These are phyloP conservation scores for Vireo griseus DNA, from an alignment of 2,797 vertebrate species.

Conservation along the genomic window DNA sequence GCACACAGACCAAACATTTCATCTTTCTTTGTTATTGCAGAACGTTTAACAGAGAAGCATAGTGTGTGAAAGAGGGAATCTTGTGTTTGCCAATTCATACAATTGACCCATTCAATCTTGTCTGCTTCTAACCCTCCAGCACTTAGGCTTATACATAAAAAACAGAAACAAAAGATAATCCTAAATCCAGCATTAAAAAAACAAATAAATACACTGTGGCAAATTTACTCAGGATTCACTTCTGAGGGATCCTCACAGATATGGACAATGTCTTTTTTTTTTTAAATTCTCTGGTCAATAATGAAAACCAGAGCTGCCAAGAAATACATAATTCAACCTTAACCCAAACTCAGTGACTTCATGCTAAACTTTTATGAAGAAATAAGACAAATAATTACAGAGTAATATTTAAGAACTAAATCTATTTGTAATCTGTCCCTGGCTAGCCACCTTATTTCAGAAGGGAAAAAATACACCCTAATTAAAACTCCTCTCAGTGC, in stretches of 20 bases:
- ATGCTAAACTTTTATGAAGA: conserved; percentile 1
- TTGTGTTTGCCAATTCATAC: not conserved
- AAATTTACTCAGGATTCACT: not conserved
- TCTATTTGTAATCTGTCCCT: not conserved
- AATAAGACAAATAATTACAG: conserved; percentile 11
- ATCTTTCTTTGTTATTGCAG: conserved; percentile 24
- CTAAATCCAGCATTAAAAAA: not conserved
- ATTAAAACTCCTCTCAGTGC: not conserved
- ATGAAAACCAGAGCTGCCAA: not conserved
- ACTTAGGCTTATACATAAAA: not conserved
- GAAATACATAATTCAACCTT: not conserved
- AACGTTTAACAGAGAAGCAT: not conserved
- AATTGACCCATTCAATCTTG: conserved; percentile 28
- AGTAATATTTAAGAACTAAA: not conserved
- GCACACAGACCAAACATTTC: not conserved
- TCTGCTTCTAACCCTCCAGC: not conserved
- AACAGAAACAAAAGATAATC: not conserved
- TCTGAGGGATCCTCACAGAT: not conserved
- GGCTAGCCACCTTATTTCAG: not conserved
- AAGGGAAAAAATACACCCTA: not conserved
- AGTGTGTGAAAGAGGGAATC: not conserved
- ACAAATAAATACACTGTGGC: accelerated
- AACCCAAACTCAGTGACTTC: not conserved
- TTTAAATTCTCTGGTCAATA: not conserved
- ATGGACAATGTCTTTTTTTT: not conserved